These are phyloP conservation scores for Drosophila elegans DNA, from an alignment of 1,140 invertebrate genomes.

Conservation along the genomic window DNA sequence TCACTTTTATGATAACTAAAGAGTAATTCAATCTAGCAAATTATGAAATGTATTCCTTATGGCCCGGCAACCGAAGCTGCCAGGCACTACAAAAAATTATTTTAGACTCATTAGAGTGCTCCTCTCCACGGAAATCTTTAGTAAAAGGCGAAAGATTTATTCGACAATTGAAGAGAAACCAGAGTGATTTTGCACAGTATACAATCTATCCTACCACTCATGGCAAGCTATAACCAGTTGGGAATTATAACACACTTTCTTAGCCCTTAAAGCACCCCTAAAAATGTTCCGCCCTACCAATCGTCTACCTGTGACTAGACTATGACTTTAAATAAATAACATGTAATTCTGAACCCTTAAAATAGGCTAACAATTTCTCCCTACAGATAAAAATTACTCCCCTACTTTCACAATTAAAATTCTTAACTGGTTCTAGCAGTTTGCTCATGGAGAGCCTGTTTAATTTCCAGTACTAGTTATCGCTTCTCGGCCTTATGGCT, in stretches of 20 bases:
- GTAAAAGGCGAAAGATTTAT: slow-evolving; percentile 86
- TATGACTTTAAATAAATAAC: not conserved
- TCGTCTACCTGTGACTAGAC: not conserved
- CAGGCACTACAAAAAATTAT: slow-evolving; percentile 16
- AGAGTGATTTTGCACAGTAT: slow-evolving; percentile 32
- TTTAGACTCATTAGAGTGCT: slow-evolving; percentile 83
- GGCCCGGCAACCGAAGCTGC: slow-evolving; percentile 10
- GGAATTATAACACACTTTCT: slow-evolving; percentile 17
- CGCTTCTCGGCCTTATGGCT: slow-evolving; percentile 86
- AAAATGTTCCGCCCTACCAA: not conserved
- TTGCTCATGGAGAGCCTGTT: not conserved
- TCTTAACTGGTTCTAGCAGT: slow-evolving; percentile 9
- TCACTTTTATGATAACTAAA: not conserved
- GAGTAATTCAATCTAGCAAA: too few relatives aligned
- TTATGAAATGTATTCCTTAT: slow-evolving; percentile 13
- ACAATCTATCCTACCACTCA: not conserved
- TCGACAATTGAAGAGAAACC: slow-evolving; percentile 82
- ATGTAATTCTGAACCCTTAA: not conserved
- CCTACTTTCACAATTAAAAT: not conserved
- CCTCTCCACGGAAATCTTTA: slow-evolving; percentile 85
- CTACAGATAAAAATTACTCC: not conserved
- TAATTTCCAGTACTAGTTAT: slow-evolving; percentile 65
- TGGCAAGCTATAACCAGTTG: slow-evolving; percentile 10
- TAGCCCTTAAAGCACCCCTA: not conserved
- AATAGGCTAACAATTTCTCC: slow-evolving; percentile 5